Conservation (phyloP, 2,888 invertebrate genomes). For the Parelbella ahira region DNA sequence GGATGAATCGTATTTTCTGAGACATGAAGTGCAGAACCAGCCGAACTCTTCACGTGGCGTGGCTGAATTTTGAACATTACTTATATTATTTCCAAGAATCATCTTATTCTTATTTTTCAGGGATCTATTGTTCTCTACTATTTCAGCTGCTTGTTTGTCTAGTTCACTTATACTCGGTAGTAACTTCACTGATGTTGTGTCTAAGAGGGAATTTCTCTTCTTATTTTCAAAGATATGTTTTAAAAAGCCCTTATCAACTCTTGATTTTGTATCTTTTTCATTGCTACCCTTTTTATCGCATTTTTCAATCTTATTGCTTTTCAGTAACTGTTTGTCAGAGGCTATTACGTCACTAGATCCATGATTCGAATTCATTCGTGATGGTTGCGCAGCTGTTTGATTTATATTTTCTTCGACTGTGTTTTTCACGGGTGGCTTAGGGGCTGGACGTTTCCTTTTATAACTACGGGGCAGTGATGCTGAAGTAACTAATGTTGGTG, state of each 20-base stretch:
- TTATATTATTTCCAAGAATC: neutral
- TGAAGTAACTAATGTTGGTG: slow-evolving; percentile 68
- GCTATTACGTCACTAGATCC: slow-evolving; percentile 11
- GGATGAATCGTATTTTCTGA: slow-evolving; percentile 57
- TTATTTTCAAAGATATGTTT: slow-evolving; percentile 73
- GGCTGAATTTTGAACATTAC: slow-evolving; percentile 3
- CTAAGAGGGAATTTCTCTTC: slow-evolving; percentile 59
- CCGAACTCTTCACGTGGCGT: slow-evolving; percentile 31
- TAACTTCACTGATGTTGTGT: slow-evolving; percentile 71
- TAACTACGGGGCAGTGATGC: slow-evolving; percentile 60
- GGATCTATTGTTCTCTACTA: slow-evolving; percentile 79
- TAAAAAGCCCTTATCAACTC: slow-evolving; percentile 77
- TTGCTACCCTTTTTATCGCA: slow-evolving; percentile 45
- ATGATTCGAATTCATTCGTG: slow-evolving; percentile 43
- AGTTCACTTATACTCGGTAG: slow-evolving; percentile 89
- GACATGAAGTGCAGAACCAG: slow-evolving; percentile 65
- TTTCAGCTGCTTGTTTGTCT: slow-evolving; percentile 88
- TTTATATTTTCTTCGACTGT: slow-evolving; percentile 33
- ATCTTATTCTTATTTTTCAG: slow-evolving; percentile 41
- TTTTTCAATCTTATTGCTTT: slow-evolving; percentile 41
- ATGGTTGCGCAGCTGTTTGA: too few species aligned
- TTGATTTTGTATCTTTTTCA: slow-evolving; percentile 50
- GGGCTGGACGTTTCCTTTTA: slow-evolving; percentile 75
- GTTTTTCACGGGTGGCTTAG: slow-evolving; percentile 68
- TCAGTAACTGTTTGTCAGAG: slow-evolving; percentile 25